A percentile compares a stretch with the other conserved stretches of the same genome.
Conservation (phyloP, 2,888 invertebrate genomes). For the Pristionchus entomophagus region DNA sequence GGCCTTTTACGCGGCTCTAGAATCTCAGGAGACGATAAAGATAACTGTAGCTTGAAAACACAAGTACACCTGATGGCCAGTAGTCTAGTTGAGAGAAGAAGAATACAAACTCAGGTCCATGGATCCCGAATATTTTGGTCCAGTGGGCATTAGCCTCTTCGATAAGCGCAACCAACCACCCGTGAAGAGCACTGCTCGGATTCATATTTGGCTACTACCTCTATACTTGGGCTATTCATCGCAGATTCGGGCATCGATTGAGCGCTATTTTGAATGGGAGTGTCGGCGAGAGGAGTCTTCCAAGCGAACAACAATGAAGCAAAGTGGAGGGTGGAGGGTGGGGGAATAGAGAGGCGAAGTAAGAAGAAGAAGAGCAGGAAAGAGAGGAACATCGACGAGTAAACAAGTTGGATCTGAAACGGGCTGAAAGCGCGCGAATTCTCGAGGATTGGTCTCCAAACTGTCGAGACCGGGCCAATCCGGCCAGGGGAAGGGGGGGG, state of each 20-base stretch:
- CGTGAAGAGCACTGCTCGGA: no score
- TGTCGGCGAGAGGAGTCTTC: no score
- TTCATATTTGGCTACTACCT: no score
- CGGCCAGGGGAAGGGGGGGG: not conserved
- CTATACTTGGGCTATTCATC: no score
- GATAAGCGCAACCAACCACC: no score
- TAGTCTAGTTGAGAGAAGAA: no score
- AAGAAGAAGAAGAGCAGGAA: slow-evolving; percentile 8
- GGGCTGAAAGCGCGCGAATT: not conserved
- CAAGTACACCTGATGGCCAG: not conserved
- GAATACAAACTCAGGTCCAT: not conserved
- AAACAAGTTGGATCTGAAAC: not conserved
- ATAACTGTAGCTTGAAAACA: no score
- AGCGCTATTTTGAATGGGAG: not conserved
- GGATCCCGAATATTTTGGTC: not conserved
- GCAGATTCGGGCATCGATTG: no score
- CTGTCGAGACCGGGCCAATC: not conserved
- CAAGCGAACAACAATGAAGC: no score
- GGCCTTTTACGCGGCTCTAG: no score
- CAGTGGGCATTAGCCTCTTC: not conserved
- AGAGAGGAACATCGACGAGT: slow-evolving; percentile 1
- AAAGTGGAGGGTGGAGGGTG: not conserved
- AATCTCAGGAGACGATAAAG: no score
- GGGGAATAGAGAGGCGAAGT: not conserved
- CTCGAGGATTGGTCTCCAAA: no score